A percentile compares a stretch with the other conserved stretches of the same genome.
phyloP scores from a whole-genome alignment of 1,140 invertebrate species.

The Atta colombica region DNA sequence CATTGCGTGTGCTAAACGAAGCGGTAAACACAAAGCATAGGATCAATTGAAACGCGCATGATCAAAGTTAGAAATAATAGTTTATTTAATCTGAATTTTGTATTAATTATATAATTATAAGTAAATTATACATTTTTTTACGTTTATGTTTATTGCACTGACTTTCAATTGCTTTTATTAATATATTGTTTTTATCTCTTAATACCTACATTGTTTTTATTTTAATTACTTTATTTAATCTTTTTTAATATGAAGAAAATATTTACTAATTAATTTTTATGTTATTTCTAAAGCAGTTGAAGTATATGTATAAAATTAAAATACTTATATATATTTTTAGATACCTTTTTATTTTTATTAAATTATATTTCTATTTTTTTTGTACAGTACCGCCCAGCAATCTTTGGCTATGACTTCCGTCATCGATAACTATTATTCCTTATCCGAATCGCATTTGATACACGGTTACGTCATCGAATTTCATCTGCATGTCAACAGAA shows the following conservation, averaged over 20 bases:
- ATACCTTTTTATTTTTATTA: neutral
- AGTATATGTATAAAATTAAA: neutral
- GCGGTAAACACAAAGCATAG: neutral
- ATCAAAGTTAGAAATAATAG: slow-evolving; percentile 11
- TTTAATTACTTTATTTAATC: neutral
- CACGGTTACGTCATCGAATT: slow-evolving; percentile 1
- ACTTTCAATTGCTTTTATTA: too few relatives aligned
- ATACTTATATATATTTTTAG: neutral
- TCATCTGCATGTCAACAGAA: slow-evolving; percentile 48
- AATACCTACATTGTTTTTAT: too few relatives aligned
- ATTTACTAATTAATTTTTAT: neutral
- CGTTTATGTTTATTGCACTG: too few relatives aligned
- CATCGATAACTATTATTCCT: neutral
- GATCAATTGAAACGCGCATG: neutral
- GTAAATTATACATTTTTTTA: too few relatives aligned
- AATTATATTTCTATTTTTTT: neutral
- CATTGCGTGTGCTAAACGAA: neutral
- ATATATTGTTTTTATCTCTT: too few relatives aligned
- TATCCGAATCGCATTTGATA: slow-evolving; percentile 13
- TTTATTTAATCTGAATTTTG: neutral
- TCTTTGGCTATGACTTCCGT: neutral
- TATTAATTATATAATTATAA: too few relatives aligned
- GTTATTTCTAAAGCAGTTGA: neutral
- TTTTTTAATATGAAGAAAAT: neutral
- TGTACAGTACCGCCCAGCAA: neutral